These are phyloP conservation scores for Anastrepha obliqua DNA, from an alignment of 1,140 invertebrate species.

Conservation along the genomic window DNA sequence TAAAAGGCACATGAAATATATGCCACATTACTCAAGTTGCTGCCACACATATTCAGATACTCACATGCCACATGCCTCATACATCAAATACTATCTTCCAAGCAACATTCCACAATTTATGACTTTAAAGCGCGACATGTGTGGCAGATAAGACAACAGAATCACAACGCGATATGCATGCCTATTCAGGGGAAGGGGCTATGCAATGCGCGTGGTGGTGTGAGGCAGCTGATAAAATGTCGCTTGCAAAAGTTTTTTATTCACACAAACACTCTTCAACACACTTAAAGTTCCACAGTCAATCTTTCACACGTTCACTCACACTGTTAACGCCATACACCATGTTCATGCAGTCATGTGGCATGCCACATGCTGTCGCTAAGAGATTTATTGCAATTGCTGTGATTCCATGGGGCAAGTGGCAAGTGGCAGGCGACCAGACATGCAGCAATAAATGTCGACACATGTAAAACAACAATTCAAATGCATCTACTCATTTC, in stretches of 20 bases:
- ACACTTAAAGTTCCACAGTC: background rate
- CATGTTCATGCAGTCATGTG: conserved; percentile 12
- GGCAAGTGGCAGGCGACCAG: background rate
- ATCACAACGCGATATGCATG: conserved; percentile 3
- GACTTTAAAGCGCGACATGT: conserved; percentile 37
- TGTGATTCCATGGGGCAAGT: background rate
- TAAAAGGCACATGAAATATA: conserved; percentile 37
- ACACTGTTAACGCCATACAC: background rate
- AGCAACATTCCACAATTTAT: conserved; percentile 37
- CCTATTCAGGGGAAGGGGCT: background rate
- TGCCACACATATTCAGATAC: background rate
- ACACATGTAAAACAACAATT: conserved; percentile 49
- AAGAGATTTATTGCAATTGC: conserved; percentile 49
- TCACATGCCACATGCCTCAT: background rate
- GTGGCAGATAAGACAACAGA: conserved; percentile 38
- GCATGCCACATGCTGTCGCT: conserved; percentile 51
- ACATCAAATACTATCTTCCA: background rate
- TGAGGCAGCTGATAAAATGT: conserved; percentile 40
- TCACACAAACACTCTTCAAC: background rate
- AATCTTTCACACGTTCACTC: background rate
- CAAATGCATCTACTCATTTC: background rate
- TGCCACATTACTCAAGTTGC: conserved; percentile 38
- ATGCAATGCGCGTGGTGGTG: background rate
- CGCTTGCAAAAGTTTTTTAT: conserved; percentile 46
- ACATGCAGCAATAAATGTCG: conserved; percentile 43